phyloP scores from a whole-genome alignment of 2,888 invertebrate species.

The Nomada lathburiana region DNA sequence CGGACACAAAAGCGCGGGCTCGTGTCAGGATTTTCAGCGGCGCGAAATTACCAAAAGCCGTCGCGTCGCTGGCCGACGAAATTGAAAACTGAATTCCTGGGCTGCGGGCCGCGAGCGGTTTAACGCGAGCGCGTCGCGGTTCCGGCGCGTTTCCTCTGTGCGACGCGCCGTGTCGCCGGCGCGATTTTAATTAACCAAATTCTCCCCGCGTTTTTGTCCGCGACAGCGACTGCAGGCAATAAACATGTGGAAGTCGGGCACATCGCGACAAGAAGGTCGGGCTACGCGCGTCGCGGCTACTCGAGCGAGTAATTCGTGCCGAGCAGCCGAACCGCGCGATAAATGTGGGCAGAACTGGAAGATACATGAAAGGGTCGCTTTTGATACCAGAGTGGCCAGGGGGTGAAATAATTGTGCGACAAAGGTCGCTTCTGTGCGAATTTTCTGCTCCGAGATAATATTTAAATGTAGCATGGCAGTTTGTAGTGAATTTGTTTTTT shows the following conservation, averaged over 20 bases:
- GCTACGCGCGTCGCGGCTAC: not conserved
- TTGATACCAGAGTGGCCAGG: too few species aligned
- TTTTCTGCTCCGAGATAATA: too few species aligned
- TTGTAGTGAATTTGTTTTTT: too few species aligned
- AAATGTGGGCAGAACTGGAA: not conserved
- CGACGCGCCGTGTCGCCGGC: constrained; percentile 59
- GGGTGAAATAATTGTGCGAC: not conserved
- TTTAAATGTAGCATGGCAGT: too few species aligned
- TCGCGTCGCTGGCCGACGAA: constrained; percentile 38
- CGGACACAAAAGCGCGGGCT: not conserved
- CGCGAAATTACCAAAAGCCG: constrained; percentile 47
- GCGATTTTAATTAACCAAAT: constrained; percentile 76
- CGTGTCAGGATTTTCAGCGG: constrained; percentile 16
- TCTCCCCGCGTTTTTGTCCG: constrained; percentile 61
- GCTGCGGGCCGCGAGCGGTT: constrained; percentile 26
- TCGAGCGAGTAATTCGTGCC: not conserved
- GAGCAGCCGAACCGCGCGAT: constrained; percentile 6
- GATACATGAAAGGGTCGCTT: not conserved
- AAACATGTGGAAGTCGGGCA: constrained; percentile 33
- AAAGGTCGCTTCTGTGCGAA: not conserved
- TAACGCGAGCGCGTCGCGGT: constrained; percentile 34
- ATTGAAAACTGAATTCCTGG: constrained; percentile 52
- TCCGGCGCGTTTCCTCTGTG: constrained; percentile 22
- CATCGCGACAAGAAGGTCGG: not conserved
- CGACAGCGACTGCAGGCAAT: constrained; percentile 61